Percentiles rank a stretch among this genome's conserved stretches.
phyloP scores from a whole-genome alignment of 2,888 invertebrate species.

The Cosmia trapezina region DNA sequence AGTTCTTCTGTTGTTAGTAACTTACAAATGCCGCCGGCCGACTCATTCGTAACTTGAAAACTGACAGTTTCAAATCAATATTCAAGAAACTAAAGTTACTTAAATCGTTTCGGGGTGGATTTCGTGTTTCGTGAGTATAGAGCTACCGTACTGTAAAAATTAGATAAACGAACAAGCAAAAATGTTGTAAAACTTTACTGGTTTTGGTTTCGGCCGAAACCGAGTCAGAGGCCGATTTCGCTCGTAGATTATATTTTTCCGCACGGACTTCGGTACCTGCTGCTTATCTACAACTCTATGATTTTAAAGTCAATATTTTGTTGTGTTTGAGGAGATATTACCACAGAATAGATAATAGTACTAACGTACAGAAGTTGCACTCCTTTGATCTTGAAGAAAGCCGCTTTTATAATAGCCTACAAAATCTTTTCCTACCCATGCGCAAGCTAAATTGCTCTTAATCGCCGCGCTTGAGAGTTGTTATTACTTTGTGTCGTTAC shows the following conservation, averaged over 20 bases:
- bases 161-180: neutral
- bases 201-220: slow-evolving; percentile 14
- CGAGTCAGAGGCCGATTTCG: neutral
- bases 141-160: neutral
- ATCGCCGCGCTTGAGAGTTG: no score
- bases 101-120: slow-evolving; percentile 4
- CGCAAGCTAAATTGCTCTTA: no score
- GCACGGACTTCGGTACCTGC: neutral
- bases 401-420: no score
- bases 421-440: no score
- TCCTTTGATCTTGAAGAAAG: no score
- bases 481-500: no score
- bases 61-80: slow-evolving; percentile 11
- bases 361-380: no score
- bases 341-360: no score
- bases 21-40: neutral
- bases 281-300: neutral
- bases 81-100: neutral
- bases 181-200: no score
- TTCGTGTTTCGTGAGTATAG: neutral
- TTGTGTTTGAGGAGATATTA: neutral
- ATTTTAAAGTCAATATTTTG: neutral
- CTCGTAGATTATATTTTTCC: neutral
- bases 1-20: slow-evolving; percentile 10
- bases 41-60: neutral